Evolutionary conservation across 2,113 vertebrate genomes (phyloP).

Genomic region (Lagenorhynchus albirostris): DNA sequence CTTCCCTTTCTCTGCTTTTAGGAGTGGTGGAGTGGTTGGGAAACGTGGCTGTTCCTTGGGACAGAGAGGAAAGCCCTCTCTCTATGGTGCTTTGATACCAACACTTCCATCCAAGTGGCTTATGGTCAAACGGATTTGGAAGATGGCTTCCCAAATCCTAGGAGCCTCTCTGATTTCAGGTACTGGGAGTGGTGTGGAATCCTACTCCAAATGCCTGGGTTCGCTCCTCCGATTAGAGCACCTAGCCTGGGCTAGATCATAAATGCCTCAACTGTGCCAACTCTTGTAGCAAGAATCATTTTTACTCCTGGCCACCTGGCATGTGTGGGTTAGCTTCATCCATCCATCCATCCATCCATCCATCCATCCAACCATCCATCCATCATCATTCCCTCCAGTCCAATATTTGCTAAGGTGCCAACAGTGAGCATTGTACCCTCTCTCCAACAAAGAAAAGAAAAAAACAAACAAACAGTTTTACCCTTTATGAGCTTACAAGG

Average conservation of each 20-base stretch:
- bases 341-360: not conserved
- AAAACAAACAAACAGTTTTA: not conserved
- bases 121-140: not conserved
- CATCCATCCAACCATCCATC: not conserved
- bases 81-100: not conserved
- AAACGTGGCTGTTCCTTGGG: fast-evolving
- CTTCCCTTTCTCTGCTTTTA: not conserved
- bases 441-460: not conserved
- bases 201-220: not conserved
- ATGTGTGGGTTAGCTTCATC: not conserved
- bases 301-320: not conserved
- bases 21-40: fast-evolving
- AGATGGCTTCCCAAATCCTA: not conserved
- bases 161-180: not conserved
- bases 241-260: not conserved
- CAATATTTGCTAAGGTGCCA: not conserved
- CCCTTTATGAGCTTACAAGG: not conserved
- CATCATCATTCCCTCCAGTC: not conserved
- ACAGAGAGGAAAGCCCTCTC: not conserved
- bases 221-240: not conserved
- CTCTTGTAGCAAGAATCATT: not conserved
- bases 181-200: fast-evolving
- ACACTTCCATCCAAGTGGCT: not conserved
- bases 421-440: not conserved
- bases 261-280: not conserved